phyloP scores from a whole-genome alignment of 2,888 invertebrate genomes.

The Steinernema hermaphroditum region DNA sequence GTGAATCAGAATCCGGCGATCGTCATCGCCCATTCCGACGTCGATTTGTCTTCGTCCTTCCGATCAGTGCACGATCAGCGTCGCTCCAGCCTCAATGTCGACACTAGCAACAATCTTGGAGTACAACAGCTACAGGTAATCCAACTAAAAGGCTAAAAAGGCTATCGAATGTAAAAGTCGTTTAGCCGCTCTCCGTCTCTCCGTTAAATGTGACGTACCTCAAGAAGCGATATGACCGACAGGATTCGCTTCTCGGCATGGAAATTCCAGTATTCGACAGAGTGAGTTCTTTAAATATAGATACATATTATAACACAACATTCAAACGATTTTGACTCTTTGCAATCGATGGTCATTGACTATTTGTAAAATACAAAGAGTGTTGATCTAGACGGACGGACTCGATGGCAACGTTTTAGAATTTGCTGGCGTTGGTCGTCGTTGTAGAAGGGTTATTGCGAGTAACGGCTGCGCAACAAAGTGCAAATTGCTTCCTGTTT shows the following conservation, averaged over 20 bases:
- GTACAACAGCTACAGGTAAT: background rate
- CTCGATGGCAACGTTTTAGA: no score
- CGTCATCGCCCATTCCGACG: background rate
- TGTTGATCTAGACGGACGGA: no score
- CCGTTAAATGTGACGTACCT: constrained; percentile 41
- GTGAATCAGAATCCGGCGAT: background rate
- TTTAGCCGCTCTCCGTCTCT: constrained; percentile 10
- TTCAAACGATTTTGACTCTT: no score
- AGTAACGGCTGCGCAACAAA: no score
- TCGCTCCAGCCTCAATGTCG: background rate
- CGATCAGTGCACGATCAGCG: background rate
- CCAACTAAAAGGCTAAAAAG: background rate
- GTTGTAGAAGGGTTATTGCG: no score
- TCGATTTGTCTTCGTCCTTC: background rate
- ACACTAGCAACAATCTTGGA: background rate
- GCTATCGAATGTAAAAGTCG: background rate
- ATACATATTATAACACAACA: no score
- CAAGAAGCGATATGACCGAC: constrained; percentile 52
- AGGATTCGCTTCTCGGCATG: constrained; percentile 58
- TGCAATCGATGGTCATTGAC: no score
- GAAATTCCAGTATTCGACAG: constrained; percentile 60
- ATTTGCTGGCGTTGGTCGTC: no score
- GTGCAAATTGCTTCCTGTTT: no score
- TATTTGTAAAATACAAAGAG: no score
- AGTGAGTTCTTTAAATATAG: constrained; percentile 45